Evolutionary conservation across 2,797 vertebrate species (phyloP), one percentile per base, ranked within the genome.

Genomic region (Podarcis lilfordi): DNA sequence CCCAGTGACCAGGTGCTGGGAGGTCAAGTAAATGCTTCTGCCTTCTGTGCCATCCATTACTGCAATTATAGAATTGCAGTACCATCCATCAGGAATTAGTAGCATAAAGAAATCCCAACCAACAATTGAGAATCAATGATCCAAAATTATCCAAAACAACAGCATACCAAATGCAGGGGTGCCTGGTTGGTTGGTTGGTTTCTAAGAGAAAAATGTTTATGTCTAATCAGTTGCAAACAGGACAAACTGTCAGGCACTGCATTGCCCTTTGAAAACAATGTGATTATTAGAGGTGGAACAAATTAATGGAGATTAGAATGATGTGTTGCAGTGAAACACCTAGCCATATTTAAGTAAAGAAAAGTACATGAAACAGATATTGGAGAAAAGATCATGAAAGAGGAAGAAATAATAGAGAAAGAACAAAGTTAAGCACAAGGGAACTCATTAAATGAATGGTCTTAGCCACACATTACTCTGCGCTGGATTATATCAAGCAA

Each of bases 401-500:
- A 13, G 89, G 86, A 91, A 90, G 59, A 0, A 0, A 59, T 35
- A 89, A 91, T 82, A 86, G 78, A 89, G 84, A 59, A 89, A 3
- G 92, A 90, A 91, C 88, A 83, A 13, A 82, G 6, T 3, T 40
- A 40, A 88, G 68, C 0, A 80, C 78, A 88, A 88, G 32, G 37
- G 84, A 89, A 29, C 68, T 88, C 71, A 88, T 77, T 85, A 91
- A 0, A 3, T 77, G 69, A 45, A 27, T 25, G 82, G 50, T 78
- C 29, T 85, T 91, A 87, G 72, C 81, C 87, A 80, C 10, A 50
- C 25, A 43, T 32, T 32, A 8, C 21, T 80, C n/a, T 37, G 91
- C 77, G 91, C 90, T 64, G 76, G 61, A 85, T 84, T 50, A 2
- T 74, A 88, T 80, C 88, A 92, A 66, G 15, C 50, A 13, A 37